Evolutionary conservation across 2,888 invertebrate species (phyloP).

Genomic region (Scaptomyza caliginosa): DNA sequence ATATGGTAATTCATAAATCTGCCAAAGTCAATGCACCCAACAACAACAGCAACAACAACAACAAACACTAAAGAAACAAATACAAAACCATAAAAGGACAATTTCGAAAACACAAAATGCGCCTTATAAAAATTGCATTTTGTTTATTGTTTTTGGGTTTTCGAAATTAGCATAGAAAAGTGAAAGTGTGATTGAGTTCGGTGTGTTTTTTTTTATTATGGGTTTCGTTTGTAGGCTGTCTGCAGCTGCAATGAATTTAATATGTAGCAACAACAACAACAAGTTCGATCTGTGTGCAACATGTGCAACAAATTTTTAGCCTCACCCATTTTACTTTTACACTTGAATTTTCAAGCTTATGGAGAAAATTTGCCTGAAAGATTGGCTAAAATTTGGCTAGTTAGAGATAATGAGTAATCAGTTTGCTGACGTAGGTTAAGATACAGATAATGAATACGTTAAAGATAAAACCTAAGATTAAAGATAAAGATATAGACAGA

Average conservation of each 20-base stretch:
- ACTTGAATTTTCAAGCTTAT: not conserved
- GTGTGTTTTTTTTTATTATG: constrained; percentile 43
- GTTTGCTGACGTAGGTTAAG: no score
- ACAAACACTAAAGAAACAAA: not conserved
- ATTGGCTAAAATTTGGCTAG: no score
- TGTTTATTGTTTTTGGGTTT: constrained; percentile 23
- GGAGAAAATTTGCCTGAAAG: no score
- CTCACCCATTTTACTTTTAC: constrained; percentile 39
- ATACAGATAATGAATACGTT: not conserved
- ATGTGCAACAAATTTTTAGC: constrained; percentile 57
- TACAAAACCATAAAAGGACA: constrained; percentile 49
- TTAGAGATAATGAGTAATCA: no score
- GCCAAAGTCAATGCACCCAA: constrained; percentile 48
- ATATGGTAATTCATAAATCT: constrained; percentile 40
- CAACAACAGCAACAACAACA: no score
- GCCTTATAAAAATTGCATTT: constrained; percentile 24
- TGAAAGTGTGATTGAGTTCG: constrained; percentile 62
- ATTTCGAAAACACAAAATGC: constrained; percentile 50
- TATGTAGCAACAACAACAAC: constrained; percentile 56
- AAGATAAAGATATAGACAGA: not conserved
- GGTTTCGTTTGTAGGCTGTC: constrained; percentile 25
- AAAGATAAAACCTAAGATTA: not conserved
- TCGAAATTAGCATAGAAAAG: constrained; percentile 71
- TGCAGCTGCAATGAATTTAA: constrained; percentile 74
- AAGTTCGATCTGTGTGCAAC: constrained; percentile 25